Percentiles rank a stretch among this genome's conserved stretches.
phyloP scores from a whole-genome alignment of 2,113 vertebrate species.

The Monopterus albus region DNA sequence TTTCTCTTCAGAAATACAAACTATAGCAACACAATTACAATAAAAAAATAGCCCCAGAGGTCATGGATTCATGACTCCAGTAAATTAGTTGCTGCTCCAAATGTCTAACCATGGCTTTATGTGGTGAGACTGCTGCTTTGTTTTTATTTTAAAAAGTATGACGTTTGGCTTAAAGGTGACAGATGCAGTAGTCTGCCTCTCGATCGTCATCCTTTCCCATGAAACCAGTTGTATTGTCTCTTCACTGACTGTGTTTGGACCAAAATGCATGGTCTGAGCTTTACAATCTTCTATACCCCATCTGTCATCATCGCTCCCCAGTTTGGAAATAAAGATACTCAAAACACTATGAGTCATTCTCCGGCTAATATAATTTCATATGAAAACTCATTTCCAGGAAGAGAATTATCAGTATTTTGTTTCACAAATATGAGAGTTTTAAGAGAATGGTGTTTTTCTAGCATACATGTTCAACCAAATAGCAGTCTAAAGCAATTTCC shows the following conservation, averaged over 20 bases:
- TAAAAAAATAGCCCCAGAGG: slow-evolving; percentile 28
- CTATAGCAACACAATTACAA: slow-evolving; percentile 23
- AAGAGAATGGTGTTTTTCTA: slow-evolving; percentile 19
- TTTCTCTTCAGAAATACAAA: slow-evolving; percentile 43
- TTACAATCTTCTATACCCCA: slow-evolving; percentile 52
- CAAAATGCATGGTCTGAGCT: slow-evolving; percentile 53
- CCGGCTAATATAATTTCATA: slow-evolving; percentile 20
- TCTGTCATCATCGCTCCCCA: slow-evolving; percentile 64
- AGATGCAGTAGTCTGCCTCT: slow-evolving; percentile 54
- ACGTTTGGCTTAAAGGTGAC: slow-evolving; percentile 58
- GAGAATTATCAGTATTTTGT: slow-evolving; percentile 5
- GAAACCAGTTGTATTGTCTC: slow-evolving; percentile 47
- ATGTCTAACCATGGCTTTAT: slow-evolving; percentile 38
- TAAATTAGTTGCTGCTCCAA: slow-evolving; percentile 26
- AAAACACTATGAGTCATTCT: slow-evolving; percentile 55
- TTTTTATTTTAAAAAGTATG: slow-evolving; percentile 43
- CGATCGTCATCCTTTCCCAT: slow-evolving; percentile 42
- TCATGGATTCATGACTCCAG: slow-evolving; percentile 35
- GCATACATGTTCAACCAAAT: slow-evolving; percentile 5
- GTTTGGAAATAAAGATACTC: slow-evolving; percentile 77
- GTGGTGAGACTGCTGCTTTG: slow-evolving; percentile 54
- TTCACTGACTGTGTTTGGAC: slow-evolving; percentile 51
- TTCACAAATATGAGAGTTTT: slow-evolving; percentile 4
- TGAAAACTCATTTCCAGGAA: neutral
- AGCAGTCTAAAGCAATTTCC: slow-evolving; percentile 32